Percentiles rank a stretch among this genome's conserved stretches.
Evolutionary conservation across 2,113 vertebrate genomes (phyloP).

Genomic region (Clupea harengus): DNA sequence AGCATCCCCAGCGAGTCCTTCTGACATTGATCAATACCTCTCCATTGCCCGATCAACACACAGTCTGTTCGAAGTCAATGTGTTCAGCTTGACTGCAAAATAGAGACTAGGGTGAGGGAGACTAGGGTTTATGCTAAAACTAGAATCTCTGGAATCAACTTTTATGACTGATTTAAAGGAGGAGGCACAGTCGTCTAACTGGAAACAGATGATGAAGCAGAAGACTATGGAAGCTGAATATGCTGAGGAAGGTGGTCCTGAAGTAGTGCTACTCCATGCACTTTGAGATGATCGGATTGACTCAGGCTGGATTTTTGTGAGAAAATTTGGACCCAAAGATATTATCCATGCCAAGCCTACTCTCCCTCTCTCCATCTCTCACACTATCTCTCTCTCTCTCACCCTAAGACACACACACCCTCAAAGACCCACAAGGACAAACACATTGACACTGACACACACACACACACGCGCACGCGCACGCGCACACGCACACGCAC

Average conservation of each 20-base stretch:
- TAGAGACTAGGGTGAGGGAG: not conserved
- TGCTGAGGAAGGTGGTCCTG: too few relatives aligned
- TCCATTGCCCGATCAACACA: not conserved
- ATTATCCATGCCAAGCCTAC: too few relatives aligned
- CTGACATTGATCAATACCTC: not conserved
- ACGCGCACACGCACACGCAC: not conserved
- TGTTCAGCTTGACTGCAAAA: not conserved
- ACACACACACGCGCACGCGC: not conserved
- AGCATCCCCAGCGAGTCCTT: not conserved
- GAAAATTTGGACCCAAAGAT: too few relatives aligned
- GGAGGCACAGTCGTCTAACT: too few relatives aligned
- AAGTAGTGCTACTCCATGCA: not conserved
- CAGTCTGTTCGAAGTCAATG: not conserved
- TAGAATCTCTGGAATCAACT: not conserved
- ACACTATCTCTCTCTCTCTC: not conserved
- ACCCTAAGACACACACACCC: not conserved
- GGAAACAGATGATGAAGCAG: too few relatives aligned
- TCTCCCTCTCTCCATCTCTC: not conserved
- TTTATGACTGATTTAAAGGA: too few relatives aligned
- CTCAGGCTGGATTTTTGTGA: not conserved
- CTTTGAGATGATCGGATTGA: not conserved
- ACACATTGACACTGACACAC: not conserved
- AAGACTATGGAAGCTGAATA: too few relatives aligned
- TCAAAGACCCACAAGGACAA: not conserved
- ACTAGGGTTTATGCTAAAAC: not conserved